Percentiles rank a stretch among this genome's conserved stretches.
Conservation (phyloP, 2,888 invertebrate genomes). For the Harpalus rufipes region DNA sequence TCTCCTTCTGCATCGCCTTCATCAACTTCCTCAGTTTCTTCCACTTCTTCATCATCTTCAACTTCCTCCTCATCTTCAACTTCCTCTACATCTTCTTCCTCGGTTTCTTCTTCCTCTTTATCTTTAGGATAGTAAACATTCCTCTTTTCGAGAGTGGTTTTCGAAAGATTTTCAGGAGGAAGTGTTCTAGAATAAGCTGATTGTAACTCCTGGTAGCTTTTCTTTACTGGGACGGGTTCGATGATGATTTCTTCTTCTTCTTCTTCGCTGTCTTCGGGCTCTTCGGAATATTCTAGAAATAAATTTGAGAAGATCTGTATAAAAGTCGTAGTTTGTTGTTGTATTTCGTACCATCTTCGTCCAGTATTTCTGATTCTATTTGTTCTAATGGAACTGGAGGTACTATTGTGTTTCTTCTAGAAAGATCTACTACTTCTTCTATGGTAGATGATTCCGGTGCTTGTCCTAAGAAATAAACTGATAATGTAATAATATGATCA, state of each 20-base stretch:
- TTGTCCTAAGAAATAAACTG: constrained; percentile 66
- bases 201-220: constrained; percentile 74
- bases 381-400: constrained; percentile 75
- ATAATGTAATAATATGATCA: not conserved
- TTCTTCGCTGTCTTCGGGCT: constrained; percentile 72
- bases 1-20: constrained; percentile 78
- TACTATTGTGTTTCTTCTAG: constrained; percentile 77
- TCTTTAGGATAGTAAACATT: constrained; percentile 72
- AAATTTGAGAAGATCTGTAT: constrained; percentile 57
- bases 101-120: constrained; percentile 74
- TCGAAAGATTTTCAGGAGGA: constrained; percentile 72
- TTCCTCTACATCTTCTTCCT: constrained; percentile 75
- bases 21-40: constrained; percentile 78
- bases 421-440: constrained; percentile 73
- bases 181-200: constrained; percentile 74
- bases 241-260: constrained; percentile 72
- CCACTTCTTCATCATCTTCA: constrained; percentile 78
- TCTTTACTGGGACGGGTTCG: constrained; percentile 70
- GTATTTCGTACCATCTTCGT: constrained; percentile 73
- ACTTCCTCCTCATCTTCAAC: constrained; percentile 79
- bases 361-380: constrained; percentile 73
- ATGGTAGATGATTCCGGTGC: constrained; percentile 66
- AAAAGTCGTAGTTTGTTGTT: constrained; percentile 7
- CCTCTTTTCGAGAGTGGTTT: constrained; percentile 54
- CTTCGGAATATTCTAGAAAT: constrained; percentile 74